Base-by-base conservation (phyloP, 2,797 vertebrate species). In the Sylvia borin region DNA sequence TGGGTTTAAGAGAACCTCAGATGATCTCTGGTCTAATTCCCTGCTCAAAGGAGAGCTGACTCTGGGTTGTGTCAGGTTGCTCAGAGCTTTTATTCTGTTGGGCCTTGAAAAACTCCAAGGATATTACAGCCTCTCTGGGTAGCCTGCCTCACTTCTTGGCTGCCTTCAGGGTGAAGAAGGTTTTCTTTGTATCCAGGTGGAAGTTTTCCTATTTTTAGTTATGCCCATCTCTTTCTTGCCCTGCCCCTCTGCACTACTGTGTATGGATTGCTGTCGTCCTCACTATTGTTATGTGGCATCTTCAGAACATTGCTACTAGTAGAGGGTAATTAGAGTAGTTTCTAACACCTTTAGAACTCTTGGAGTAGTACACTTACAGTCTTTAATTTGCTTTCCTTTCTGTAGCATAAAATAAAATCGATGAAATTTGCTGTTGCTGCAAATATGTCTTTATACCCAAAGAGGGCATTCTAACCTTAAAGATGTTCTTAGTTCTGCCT, bases 381-480 rank as follows among this genome's bases (percentile, higher is more conserved):
- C 14, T 65, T 88, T 75, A 62, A n/a, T 84, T 91, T 88, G 8
- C 26, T 58, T 77, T 53, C 36, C 32, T 92, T 58, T 24, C 55
- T 74, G 5, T 32, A 54, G 24, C 22, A 45, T 54, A 48, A 82
- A 77, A 45, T 43, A 86, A 9, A 18, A 60, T 40, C 80, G 29
- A 17, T 93, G 74, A 85, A 92, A 85, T 76, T 73, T 86, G 73
- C 47, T 11, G 19, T 71, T 90, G 76, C 73, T 97, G 94, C 85
- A 93, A 76, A 58, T 96, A 22, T 95, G 66, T 79, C 68, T 80
- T 96, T 86, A 79, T 45, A 88, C 97, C 98, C 95, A 90, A 97
- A 98, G 98, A 97, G 97, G 98, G 97, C 97, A 96, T 97, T 97
- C 95, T 97, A 97, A 95, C 94, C 91, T 96, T 90, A 96, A 93